Evolutionary conservation across 2,113 vertebrate genomes (phyloP).

Genomic region (Onychostoma macrolepis): DNA sequence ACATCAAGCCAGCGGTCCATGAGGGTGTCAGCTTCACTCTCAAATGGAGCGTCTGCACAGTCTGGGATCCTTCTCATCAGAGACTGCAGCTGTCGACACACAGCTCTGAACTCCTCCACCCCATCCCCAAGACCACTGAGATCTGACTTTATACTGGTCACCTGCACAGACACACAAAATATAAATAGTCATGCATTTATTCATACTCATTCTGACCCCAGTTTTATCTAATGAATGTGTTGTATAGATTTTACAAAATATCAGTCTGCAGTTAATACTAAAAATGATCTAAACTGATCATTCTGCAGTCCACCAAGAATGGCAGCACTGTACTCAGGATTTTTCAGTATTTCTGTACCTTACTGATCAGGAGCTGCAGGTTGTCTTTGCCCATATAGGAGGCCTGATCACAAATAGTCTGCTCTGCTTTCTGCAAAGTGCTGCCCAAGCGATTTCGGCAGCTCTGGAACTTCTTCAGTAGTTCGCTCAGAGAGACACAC

Average conservation of each 20-base stretch:
- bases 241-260: background rate
- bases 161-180: conserved; percentile 68
- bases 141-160: conserved; percentile 81
- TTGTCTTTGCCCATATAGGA: conserved; percentile 92
- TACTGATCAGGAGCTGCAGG: conserved; percentile 81
- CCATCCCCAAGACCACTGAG: conserved; percentile 77
- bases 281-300: background rate
- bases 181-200: background rate
- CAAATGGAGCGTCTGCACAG: conserved; percentile 79
- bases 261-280: background rate
- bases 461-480: conserved; percentile 87
- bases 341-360: conserved; percentile 69
- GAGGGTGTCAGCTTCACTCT: conserved; percentile 85
- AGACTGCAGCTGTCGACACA: conserved; percentile 88
- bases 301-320: conserved; percentile 28
- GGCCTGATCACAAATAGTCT: conserved; percentile 77
- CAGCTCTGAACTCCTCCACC: conserved; percentile 84
- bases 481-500: conserved; percentile 78
- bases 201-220: background rate
- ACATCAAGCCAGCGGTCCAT: conserved; percentile 96
- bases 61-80: conserved; percentile 83
- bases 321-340: background rate
- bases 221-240: background rate
- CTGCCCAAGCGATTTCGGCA: conserved; percentile 75
- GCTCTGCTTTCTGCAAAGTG: conserved; percentile 85